Conservation (phyloP, 2,113 vertebrate genomes). For the Todiramphus chloris region DNA sequence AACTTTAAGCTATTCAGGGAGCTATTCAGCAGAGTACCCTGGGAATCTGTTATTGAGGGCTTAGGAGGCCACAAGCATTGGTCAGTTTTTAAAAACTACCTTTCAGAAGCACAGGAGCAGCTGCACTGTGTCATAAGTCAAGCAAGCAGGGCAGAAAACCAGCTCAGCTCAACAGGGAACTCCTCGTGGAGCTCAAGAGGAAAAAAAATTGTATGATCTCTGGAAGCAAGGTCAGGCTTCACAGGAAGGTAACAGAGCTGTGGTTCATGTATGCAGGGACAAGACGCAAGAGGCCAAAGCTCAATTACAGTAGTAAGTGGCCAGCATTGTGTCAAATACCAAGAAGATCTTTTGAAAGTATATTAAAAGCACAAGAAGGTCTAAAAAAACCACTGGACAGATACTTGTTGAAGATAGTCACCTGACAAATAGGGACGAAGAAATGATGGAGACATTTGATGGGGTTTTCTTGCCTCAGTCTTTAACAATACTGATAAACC, state of each 20-base stretch:
- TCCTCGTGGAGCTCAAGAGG: not conserved
- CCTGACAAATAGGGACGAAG: not conserved
- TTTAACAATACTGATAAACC: not conserved
- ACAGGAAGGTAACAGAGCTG: not conserved
- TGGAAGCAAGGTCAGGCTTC: not conserved
- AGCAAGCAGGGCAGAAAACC: not conserved
- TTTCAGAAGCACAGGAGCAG: not conserved
- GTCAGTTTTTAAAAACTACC: no score
- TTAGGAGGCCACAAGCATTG: no score
- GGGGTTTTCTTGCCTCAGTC: not conserved
- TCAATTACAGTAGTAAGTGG: not conserved
- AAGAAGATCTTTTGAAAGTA: not conserved
- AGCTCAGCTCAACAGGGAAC: not conserved
- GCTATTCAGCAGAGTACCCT: no score
- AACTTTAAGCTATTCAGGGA: no score
- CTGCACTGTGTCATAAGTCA: not conserved
- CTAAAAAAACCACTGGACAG: not conserved
- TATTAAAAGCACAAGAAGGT: not conserved
- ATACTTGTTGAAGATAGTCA: not conserved
- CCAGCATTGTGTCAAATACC: not conserved
- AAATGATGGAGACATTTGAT: not conserved
- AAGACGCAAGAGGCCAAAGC: not conserved
- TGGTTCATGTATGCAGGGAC: not conserved
- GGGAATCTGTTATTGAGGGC: no score
- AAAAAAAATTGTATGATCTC: not conserved